phyloP scores from a whole-genome alignment of 2,113 vertebrate species.

The Rhagologus leucostigma region DNA sequence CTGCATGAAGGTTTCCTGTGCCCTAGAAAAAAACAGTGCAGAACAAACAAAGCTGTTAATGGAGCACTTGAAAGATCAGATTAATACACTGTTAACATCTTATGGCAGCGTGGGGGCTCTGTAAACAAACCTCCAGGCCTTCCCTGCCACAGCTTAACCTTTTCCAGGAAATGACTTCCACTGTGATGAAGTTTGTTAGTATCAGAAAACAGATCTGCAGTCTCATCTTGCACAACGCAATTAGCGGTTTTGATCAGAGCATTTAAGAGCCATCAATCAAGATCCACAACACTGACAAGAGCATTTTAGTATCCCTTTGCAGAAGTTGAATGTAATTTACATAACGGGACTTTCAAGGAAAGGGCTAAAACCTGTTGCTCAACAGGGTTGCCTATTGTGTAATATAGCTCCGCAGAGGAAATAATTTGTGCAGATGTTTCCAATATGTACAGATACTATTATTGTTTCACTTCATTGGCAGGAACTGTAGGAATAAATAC shows the following conservation, averaged over 20 bases:
- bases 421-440: conserved; percentile 3
- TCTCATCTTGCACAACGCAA: not conserved
- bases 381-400: not conserved
- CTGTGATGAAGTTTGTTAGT: not conserved
- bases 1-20: conserved; percentile 97
- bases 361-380: not conserved
- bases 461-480: not conserved
- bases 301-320: not conserved
- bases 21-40: conserved; percentile 71
- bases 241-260: not conserved
- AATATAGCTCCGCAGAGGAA: not conserved
- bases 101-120: not conserved
- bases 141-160: not conserved
- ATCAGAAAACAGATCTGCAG: not conserved
- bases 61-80: not conserved
- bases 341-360: not conserved
- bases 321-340: not conserved
- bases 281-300: not conserved
- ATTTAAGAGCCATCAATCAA: conserved; percentile 31
- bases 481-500: not conserved
- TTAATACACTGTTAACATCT: not conserved
- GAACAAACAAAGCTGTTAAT: conserved; percentile 16
- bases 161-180: not conserved
- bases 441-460: not conserved
- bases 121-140: conserved; percentile 7